Evolutionary conservation across 2,113 vertebrate genomes (phyloP).

Genomic region (Ameiurus melas): DNA sequence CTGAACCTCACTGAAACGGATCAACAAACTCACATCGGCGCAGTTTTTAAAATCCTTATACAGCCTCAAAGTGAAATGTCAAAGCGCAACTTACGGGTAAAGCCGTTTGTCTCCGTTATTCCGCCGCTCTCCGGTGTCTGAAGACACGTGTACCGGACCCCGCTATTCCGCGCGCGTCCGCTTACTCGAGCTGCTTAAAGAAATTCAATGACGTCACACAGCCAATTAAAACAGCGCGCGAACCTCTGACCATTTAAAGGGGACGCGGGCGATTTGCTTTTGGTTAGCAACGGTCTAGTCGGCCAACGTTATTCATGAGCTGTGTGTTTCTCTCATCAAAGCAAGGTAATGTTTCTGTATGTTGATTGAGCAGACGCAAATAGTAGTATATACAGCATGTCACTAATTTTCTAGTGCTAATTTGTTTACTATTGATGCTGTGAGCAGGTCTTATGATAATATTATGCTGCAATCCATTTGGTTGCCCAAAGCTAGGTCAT

Average conservation of each 20-base stretch:
- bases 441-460: no score
- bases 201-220: conserved; percentile 53
- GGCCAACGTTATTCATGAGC: no score
- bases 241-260: conserved; percentile 37
- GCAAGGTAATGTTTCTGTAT: no score
- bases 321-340: no score
- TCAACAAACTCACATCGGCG: neutral
- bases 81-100: conserved; percentile 29
- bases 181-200: conserved; percentile 45
- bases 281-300: no score
- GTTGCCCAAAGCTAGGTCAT: no score
- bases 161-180: conserved; percentile 6
- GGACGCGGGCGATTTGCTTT: neutral
- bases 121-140: conserved; percentile 14
- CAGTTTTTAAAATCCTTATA: neutral
- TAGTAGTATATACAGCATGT: no score
- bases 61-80: neutral
- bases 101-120: neutral
- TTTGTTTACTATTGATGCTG: no score
- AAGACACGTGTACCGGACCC: conserved; percentile 30
- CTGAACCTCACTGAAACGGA: neutral
- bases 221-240: conserved; percentile 47
- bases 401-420: no score
- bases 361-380: no score
- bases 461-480: neutral